A percentile compares a stretch with the other conserved stretches of the same genome.
phyloP scores from a whole-genome alignment of 2,888 invertebrate species.

The Macrophya alboannulata region DNA sequence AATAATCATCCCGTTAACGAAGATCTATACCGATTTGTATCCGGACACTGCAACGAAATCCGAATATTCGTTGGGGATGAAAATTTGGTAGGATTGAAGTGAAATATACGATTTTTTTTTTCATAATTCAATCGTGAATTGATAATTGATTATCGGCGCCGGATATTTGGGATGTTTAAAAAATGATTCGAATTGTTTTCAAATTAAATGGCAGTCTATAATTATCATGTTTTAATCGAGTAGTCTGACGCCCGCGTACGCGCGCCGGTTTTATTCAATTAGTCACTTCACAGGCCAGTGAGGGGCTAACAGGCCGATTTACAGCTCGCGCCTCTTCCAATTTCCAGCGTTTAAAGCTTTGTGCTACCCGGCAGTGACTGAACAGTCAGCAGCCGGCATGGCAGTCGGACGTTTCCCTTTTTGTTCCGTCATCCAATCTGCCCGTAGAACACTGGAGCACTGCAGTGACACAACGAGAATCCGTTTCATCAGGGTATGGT shows the following conservation, averaged over 20 bases:
- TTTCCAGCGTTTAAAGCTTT: conserved; percentile 52
- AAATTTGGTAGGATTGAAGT: neutral
- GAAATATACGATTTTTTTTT: neutral
- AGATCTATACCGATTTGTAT: neutral
- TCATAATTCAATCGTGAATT: neutral
- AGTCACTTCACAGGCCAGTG: conserved; percentile 53
- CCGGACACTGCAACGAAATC: neutral
- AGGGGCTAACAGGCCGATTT: conserved; percentile 55
- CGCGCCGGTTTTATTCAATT: conserved; percentile 40
- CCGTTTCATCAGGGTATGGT: conserved; percentile 17
- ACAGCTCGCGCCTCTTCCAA: conserved; percentile 52
- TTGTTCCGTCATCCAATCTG: conserved; percentile 41
- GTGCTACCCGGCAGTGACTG: conserved; percentile 37
- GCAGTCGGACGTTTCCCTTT: conserved; percentile 42
- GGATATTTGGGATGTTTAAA: neutral
- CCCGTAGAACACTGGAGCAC: conserved; percentile 28
- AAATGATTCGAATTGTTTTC: conserved; percentile 23
- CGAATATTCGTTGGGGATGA: neutral
- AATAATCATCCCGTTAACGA: conserved; percentile 15
- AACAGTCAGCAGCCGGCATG: conserved; percentile 32
- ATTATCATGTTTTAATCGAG: conserved; percentile 54
- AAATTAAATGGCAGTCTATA: conserved; percentile 36
- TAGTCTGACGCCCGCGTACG: conserved; percentile 18
- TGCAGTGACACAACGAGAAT: conserved; percentile 21
- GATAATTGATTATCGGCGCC: neutral